These are phyloP conservation scores for Timema cristinae DNA, from an alignment of 2,888 invertebrate genomes.

Conservation along the genomic window DNA sequence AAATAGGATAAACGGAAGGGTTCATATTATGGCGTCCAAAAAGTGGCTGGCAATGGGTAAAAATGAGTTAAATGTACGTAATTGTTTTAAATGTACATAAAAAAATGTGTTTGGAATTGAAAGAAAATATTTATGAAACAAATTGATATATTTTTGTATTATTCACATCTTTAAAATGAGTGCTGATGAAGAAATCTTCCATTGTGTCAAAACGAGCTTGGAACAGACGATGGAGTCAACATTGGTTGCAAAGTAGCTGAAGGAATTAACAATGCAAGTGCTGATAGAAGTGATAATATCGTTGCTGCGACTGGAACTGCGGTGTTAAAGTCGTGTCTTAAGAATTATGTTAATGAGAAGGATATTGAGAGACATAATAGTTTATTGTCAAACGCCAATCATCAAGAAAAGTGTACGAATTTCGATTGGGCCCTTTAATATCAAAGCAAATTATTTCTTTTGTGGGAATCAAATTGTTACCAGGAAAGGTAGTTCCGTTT, in stretches of 20 bases:
- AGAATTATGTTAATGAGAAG: background rate
- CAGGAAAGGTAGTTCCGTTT: background rate
- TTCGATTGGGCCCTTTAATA: background rate
- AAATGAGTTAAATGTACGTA: too few relatives aligned
- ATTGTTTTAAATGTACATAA: too few relatives aligned
- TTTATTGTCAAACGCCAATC: background rate
- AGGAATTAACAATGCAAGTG: background rate
- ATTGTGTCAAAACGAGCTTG: background rate
- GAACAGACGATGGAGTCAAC: background rate
- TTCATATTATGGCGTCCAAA: too few relatives aligned
- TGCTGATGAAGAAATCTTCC: background rate
- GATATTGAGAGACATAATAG: background rate
- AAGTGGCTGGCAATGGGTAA: too few relatives aligned
- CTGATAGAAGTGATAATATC: background rate
- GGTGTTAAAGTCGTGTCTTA: background rate
- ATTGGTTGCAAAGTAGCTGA: slow-evolving; percentile 1
- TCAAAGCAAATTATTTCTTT: background rate
- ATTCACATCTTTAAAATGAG: background rate
- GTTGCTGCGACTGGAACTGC: background rate
- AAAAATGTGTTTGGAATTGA: too few relatives aligned
- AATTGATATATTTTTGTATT: too few relatives aligned
- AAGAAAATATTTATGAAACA: too few relatives aligned
- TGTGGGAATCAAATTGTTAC: slow-evolving; percentile 5
- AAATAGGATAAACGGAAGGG: too few relatives aligned
- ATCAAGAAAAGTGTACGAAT: background rate